Evolutionary conservation across 2,113 vertebrate species (phyloP).

Genomic region (Rhinopomastus cyanomelas): DNA sequence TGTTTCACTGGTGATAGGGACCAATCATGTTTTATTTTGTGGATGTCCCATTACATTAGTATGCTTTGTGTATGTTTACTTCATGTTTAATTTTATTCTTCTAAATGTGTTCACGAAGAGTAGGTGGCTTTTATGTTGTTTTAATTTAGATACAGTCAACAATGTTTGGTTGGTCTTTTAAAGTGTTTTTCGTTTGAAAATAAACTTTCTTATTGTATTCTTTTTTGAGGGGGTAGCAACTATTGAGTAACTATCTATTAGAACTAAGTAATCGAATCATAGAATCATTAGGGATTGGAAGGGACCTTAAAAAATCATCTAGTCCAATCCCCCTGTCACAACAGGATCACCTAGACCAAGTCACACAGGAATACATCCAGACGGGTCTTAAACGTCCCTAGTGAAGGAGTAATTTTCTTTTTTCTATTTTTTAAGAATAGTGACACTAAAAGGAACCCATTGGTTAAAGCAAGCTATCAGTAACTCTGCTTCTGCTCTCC

Average conservation of each 20-base stretch:
- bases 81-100: not conserved
- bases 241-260: not conserved
- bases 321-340: too few species aligned
- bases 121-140: not conserved
- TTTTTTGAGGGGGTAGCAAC: not conserved
- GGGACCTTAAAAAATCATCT: too few species aligned
- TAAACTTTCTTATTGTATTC: not conserved
- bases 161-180: not conserved
- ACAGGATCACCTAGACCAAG: too few species aligned
- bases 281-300: too few species aligned
- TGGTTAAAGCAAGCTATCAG: not conserved
- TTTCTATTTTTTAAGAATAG: not conserved
- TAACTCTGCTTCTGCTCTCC: constrained; percentile 43
- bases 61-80: not conserved
- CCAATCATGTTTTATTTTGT: not conserved
- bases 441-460: not conserved
- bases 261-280: not conserved
- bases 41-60: not conserved
- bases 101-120: not conserved
- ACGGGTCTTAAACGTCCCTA: too few species aligned
- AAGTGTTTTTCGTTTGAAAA: not conserved
- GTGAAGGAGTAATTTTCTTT: too few species aligned
- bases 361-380: too few species aligned
- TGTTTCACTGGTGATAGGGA: not conserved
- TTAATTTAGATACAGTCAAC: not conserved